Evolutionary conservation across 1,140 invertebrate species (phyloP).

Genomic region (Zaprionus africanus): DNA sequence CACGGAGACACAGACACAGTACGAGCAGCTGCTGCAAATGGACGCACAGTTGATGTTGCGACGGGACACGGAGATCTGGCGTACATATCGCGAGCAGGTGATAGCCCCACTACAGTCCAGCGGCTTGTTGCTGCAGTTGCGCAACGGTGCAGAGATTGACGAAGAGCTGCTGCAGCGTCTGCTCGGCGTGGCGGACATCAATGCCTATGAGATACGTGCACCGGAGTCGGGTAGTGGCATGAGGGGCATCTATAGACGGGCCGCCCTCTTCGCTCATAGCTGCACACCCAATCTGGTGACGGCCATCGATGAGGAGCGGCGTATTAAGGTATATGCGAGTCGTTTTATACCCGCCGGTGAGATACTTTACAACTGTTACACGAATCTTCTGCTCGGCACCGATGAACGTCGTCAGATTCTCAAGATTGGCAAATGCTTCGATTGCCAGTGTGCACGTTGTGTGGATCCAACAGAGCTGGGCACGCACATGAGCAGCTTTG

Average conservation of each 20-base stretch:
- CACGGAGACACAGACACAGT: slow-evolving; percentile 86
- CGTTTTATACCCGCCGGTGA: slow-evolving; percentile 87
- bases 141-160: slow-evolving; percentile 65
- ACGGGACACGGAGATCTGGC: slow-evolving; percentile 86
- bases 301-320: slow-evolving; percentile 87
- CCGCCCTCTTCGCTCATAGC: slow-evolving; percentile 89
- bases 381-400: slow-evolving; percentile 89
- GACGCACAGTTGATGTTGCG: slow-evolving; percentile 87
- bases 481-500: slow-evolving; percentile 88
- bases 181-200: slow-evolving; percentile 88
- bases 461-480: slow-evolving; percentile 88
- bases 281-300: slow-evolving; percentile 88
- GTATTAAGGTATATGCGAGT: slow-evolving; percentile 87
- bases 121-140: slow-evolving; percentile 65
- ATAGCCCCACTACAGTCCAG: slow-evolving; percentile 78
- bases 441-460: slow-evolving; percentile 88
- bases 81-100: slow-evolving; percentile 86
- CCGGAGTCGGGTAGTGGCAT: slow-evolving; percentile 85
- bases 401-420: slow-evolving; percentile 88
- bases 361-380: slow-evolving; percentile 90
- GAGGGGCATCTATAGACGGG: slow-evolving; percentile 87
- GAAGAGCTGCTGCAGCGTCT: slow-evolving; percentile 87
- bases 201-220: slow-evolving; percentile 88
- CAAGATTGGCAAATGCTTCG: slow-evolving; percentile 89
- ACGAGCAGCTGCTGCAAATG: slow-evolving; percentile 86